These are phyloP conservation scores for Galbula dea DNA, from an alignment of 2,113 vertebrate species.

Conservation along the genomic window DNA sequence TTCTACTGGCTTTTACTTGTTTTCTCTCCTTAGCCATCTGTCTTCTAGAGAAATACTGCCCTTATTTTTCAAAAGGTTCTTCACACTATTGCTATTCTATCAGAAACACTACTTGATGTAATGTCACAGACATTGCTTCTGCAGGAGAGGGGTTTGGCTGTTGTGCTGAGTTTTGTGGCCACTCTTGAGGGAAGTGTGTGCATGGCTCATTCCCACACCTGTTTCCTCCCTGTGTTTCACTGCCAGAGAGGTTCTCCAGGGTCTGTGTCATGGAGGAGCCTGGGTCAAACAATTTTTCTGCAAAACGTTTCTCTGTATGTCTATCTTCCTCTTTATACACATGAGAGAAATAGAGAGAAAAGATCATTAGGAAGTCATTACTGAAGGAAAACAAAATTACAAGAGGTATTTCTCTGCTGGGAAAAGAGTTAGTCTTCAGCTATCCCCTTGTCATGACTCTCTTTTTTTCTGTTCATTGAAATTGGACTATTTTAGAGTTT, in stretches of 20 bases:
- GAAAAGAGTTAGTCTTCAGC: not conserved
- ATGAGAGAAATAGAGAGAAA: not conserved
- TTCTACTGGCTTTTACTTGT: not conserved
- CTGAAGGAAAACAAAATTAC: not conserved
- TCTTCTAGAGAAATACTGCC: not conserved
- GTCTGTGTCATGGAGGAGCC: not conserved
- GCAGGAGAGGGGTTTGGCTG: not conserved
- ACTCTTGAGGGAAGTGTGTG: slow-evolving; percentile 31
- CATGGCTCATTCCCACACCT: slow-evolving; percentile 37
- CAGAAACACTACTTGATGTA: not conserved
- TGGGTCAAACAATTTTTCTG: not conserved
- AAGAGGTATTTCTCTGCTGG: not conserved
- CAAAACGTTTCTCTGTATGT: slow-evolving; percentile 13
- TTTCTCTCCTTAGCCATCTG: not conserved
- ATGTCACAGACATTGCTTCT: not conserved
- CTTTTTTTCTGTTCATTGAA: not conserved
- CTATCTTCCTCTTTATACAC: slow-evolving; percentile 23
- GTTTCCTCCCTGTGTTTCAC: slow-evolving; percentile 35
- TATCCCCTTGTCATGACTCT: not conserved
- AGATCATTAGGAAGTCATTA: not conserved
- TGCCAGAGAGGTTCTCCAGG: not conserved
- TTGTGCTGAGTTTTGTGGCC: not conserved
- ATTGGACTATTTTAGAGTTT: slow-evolving; percentile 2
- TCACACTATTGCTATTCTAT: not conserved
- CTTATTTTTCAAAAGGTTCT: not conserved